Evolutionary conservation across 35 echinoderm and acorn worm species (phyloP).

Genomic region (Chiridota heheva): DNA sequence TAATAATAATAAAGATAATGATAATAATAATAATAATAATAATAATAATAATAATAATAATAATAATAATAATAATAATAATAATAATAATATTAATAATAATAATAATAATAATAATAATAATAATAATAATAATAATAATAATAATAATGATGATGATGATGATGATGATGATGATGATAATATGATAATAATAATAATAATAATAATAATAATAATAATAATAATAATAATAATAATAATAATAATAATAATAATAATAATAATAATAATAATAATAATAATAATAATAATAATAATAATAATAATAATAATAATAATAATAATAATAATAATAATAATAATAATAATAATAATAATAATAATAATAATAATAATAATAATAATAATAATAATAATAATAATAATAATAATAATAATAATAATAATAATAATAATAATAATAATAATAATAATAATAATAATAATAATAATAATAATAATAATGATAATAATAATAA

Average conservation of each 20-base stretch:
- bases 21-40: neutral
- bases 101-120: neutral
- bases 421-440: no score
- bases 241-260: neutral
- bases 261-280: neutral
- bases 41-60: neutral
- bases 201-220: neutral
- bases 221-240: neutral
- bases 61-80: neutral
- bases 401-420: no score
- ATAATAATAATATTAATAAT: slow-evolving; percentile 13
- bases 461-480: no score
- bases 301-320: neutral
- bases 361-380: no score
- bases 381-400: no score
- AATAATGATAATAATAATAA: no score
- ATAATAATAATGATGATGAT: neutral
- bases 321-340: no score
- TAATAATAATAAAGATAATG: slow-evolving; percentile 2
- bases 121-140: neutral
- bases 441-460: no score
- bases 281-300: neutral
- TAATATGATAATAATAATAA: neutral
- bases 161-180: neutral
- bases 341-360: no score